Conservation (phyloP, 2,113 vertebrate species). For the Vulpes ferrilata region DNA sequence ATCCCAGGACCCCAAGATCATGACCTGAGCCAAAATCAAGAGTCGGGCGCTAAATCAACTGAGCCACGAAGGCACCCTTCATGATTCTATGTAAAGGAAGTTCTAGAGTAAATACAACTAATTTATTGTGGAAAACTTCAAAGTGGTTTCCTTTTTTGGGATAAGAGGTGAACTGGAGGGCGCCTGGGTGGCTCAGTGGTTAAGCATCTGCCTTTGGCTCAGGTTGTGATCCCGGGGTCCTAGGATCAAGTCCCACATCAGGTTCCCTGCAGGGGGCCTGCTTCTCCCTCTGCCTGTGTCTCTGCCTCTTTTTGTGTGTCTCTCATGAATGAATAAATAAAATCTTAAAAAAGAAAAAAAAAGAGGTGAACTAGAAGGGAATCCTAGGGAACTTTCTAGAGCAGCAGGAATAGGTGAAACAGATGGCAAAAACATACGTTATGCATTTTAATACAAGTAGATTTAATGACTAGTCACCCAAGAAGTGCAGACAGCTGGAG, state of each 20-base stretch:
- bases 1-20: neutral
- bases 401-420: neutral
- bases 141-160: neutral
- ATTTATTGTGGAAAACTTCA: neutral
- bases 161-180: neutral
- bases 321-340: no score
- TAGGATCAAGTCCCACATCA: no score
- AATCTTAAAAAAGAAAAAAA: no score
- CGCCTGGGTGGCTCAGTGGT: no score
- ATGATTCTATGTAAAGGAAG: conserved; percentile 15
- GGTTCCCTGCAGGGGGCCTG: no score
- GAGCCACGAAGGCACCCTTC: neutral
- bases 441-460: neutral
- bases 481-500: neutral
- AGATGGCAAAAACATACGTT: neutral
- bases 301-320: no score
- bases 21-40: neutral
- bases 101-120: neutral
- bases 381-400: neutral
- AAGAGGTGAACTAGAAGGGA: neutral
- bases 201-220: no score
- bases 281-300: no score
- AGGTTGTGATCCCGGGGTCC: no score
- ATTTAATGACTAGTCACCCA: neutral
- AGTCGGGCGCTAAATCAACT: neutral